Evolutionary conservation across 2,888 invertebrate species (phyloP), one percentile per base, ranked within the genome.

Genomic region (Noctua janthe): DNA sequence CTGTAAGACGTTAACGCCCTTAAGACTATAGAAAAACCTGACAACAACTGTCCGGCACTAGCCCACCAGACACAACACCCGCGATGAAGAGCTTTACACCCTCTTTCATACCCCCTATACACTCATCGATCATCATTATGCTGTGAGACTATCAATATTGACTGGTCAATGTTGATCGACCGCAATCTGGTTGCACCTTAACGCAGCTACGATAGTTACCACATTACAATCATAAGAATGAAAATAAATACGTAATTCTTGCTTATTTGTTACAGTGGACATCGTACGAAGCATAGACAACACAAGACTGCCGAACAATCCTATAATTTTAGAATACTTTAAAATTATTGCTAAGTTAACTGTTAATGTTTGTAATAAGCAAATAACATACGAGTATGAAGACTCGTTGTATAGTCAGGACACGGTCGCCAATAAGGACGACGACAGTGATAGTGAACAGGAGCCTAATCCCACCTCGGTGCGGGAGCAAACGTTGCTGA

Each of bases 361-460:
- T 80, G 92, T 94, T 67, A 95, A 96, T 88, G 95, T 97, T 54
- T 96, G 96, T 89, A 95, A 96, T 85, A 96, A 96, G 85, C 96
- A 95, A 89, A 94, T 96, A 56, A 95, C 92, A 0, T 95, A 96
- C 17, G 96, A 96, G 72, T 96, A 95, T 59, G 95, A 95, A 70
- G 97, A 97, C 80, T 97, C 97, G 0, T 93, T 97, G 43, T 96
- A 95, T 92, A 93, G 95, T 91, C 96, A 97, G 91, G 94, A 94
- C 82, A 94, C 95, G 1, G 92, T 94, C 13, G 97, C 97, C 11
- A 96, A 98, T 73, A 97, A 97, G 70, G 97, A 97, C 43, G 97
- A 97, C 10, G 97, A 98, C 74, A 97, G 97, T 74, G 97, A 98
- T 81, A 97, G 96, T 86, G 97, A 97, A 54, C 94, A 94, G 69